Base-by-base conservation (phyloP, 1,140 invertebrate species). In the Nephila pilipes region DNA sequence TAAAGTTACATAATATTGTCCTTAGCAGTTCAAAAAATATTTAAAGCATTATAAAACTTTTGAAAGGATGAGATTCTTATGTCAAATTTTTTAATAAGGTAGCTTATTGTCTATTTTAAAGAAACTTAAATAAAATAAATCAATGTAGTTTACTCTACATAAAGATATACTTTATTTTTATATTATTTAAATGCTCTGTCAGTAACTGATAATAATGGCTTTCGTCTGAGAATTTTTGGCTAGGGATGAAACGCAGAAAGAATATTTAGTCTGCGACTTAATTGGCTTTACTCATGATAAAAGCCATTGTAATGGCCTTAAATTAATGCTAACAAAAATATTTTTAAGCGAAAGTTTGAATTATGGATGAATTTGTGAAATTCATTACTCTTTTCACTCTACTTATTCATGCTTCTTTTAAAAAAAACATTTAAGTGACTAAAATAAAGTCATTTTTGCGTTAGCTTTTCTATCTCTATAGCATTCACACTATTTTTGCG, bases 121-220 rank as follows among this genome's bases (percentile, higher is more conserved):
- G 22, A 65, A n/a, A 65, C 63, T 25, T 29, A 65, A 25, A 65
- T 22, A 29, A 65, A 65, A 65, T 65, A 29, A 65, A 29, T 29
- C 63, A 65, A n/a, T 65, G 63, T 10, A 12, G 63, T 65, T 65
- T 65, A 65, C 25, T 65, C 63, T 12, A 2, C 25, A 65, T 1
- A 25, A 65, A 63, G 14, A 12, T 65, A 36, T 16, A 75, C 4
- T 32, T 75, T 36, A 65, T 65, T 65, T 65, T 65, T 14, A 75
- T 75, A 36, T 36, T 75, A 75, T 36, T 75, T 75, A 75, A 75
- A 75, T 32, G 25, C 69, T 29, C 69, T 75, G 14, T 75, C 69
- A 75, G 69, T 75, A 36, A 36, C 69, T 36, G 69, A 32, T 32
- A 75, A 75, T 75, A 36, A 75, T 36, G 29, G 69, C 69, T 75